phyloP scores from a whole-genome alignment of 2,888 invertebrate species.

The Spisula solida region DNA sequence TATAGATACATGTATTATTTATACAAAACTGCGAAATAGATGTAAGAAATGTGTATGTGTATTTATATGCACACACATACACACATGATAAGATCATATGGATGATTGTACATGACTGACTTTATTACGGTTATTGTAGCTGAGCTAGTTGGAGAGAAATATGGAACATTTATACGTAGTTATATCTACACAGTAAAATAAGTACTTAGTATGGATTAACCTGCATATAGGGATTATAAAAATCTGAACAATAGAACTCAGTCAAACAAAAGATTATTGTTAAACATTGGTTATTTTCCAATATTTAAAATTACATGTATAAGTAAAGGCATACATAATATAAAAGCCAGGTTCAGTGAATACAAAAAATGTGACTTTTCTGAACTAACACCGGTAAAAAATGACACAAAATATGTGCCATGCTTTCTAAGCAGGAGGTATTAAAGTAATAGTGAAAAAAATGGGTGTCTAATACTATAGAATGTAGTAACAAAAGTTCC shows the following conservation, averaged over 20 bases:
- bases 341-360: not conserved
- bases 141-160: not conserved
- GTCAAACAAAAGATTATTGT: not conserved
- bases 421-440: not conserved
- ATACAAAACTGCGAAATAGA: not conserved
- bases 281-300: not conserved
- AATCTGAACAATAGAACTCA: not conserved
- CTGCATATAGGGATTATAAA: not conserved
- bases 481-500: conserved; percentile 1
- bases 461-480: not conserved
- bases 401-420: not conserved
- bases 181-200: not conserved
- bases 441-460: not conserved
- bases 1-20: not conserved
- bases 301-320: not conserved
- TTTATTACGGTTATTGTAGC: not conserved
- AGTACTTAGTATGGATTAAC: not conserved
- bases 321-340: too few relatives aligned
- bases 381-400: not conserved
- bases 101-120: not conserved
- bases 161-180: not conserved
- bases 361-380: not conserved
- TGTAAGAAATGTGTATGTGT: not conserved
- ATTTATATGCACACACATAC: not conserved
- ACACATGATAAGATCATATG: not conserved